Conservation (phyloP, 2,113 vertebrate genomes). For the Rostratula benghalensis region DNA sequence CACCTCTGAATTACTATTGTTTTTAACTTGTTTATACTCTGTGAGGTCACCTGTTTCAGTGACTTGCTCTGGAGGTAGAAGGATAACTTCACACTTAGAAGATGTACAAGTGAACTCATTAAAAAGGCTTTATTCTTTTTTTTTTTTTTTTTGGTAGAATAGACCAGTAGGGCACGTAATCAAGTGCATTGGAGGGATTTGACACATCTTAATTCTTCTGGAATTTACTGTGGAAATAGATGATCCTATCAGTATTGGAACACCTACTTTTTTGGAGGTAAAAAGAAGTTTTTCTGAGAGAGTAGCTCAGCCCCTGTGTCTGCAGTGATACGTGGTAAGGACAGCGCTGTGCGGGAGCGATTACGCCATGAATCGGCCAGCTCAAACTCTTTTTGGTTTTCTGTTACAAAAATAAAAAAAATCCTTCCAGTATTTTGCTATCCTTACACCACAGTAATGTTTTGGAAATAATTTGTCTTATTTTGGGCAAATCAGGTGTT, state of each 20-base stretch:
- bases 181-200: background rate
- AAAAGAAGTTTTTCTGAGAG: background rate
- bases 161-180: background rate
- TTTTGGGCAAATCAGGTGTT: background rate
- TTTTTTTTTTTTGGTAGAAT: background rate
- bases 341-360: background rate
- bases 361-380: background rate
- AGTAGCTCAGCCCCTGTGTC: background rate
- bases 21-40: background rate
- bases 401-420: background rate
- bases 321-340: background rate
- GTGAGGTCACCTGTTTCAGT: background rate
- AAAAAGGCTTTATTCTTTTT: background rate
- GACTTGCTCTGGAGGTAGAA: background rate
- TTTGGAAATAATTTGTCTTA: background rate
- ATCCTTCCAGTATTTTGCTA: background rate
- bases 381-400: background rate
- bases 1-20: background rate
- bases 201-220: background rate
- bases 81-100: background rate
- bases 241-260: background rate
- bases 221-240: background rate
- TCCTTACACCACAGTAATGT: background rate
- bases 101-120: background rate
- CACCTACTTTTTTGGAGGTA: background rate